Base-by-base conservation (phyloP, 2,888 invertebrate genomes). In the Neria commutata region DNA sequence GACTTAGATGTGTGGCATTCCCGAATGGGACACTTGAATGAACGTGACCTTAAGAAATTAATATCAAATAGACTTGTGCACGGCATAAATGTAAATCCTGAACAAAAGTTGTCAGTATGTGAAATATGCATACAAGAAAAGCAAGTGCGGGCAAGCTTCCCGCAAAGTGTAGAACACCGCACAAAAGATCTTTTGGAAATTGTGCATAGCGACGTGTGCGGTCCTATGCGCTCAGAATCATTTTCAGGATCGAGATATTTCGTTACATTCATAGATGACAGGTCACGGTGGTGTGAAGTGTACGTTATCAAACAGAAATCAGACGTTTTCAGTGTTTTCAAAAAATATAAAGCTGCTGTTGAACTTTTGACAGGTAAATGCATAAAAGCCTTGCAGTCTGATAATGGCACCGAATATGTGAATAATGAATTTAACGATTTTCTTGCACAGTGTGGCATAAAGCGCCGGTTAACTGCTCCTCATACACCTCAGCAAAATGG, bases 221-320 rank as follows among this genome's bases (percentile, higher is more conserved):
- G 56, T 0, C 50, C 56, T 2, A 56, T 56, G 50, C 14, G 24
- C 21, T 25, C 10, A 1, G 23, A 14, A 6, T 54, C 46, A 17
- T 25, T 34, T 23, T 29, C 23, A 26, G 56, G 51, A 25, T 57
- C 61, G 16, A 54, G 46, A 25, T 61, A 54, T 40, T 57, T 59
- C n/a, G 26, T 59, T 1, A 59, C 58, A 2, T 63, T 61, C 17
- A 59, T 56, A 1, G 52, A 63, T 48, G 54, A 61, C 3, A 37
- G 47, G 16, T 56, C 46, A 8, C 54, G 54, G 16, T 61, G 26
- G 29, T 56, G 42, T 10, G 50, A 58, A 56, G 26, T 58, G 0
- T 42, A 34, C 14, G 61, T 58, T 29, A 19, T 61, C 2, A 56
- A 54, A 16, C 10, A 54, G 2, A 54, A 54, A 33, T 46, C 34